Evolutionary conservation across 1,140 invertebrate genomes (phyloP).

Genomic region (Anoplophora glabripennis): DNA sequence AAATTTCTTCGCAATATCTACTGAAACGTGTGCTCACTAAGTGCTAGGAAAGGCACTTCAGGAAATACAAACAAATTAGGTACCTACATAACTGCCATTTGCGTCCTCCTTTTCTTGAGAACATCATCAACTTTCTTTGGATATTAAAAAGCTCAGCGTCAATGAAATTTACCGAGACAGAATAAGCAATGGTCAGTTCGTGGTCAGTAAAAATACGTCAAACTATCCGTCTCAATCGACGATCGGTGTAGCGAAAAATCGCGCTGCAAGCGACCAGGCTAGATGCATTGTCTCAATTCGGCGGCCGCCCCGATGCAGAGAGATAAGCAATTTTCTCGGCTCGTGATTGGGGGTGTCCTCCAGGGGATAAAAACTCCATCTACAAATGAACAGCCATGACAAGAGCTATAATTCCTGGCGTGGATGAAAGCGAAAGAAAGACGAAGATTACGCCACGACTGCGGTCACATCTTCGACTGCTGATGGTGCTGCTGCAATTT

Average conservation of each 20-base stretch:
- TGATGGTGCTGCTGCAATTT: background rate
- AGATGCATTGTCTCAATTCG: constrained; percentile 32
- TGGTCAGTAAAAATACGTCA: too few species aligned
- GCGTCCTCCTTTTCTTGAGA: too few species aligned
- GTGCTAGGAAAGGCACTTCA: too few species aligned
- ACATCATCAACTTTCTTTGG: too few species aligned
- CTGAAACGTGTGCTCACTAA: too few species aligned
- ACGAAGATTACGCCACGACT: constrained; percentile 18
- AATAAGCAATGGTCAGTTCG: too few species aligned
- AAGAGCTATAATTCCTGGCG: constrained; percentile 64
- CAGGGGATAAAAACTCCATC: constrained; percentile 68
- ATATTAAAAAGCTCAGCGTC: too few species aligned
- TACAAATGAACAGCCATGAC: constrained; percentile 72
- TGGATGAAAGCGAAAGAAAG: constrained; percentile 42
- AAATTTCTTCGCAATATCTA: too few species aligned
- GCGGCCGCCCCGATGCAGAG: constrained; percentile 34
- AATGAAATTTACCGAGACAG: too few species aligned
- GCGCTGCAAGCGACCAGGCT: constrained; percentile 8
- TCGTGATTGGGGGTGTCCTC: constrained; percentile 68
- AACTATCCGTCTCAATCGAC: background rate
- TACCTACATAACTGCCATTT: too few species aligned
- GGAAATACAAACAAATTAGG: too few species aligned
- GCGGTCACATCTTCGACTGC: constrained; percentile 17
- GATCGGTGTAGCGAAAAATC: background rate
- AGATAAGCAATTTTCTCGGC: constrained; percentile 65